Evolutionary conservation across 2,797 vertebrate genomes (phyloP), one percentile per base, ranked within the genome.

Genomic region (Neomorphus geoffroyi): DNA sequence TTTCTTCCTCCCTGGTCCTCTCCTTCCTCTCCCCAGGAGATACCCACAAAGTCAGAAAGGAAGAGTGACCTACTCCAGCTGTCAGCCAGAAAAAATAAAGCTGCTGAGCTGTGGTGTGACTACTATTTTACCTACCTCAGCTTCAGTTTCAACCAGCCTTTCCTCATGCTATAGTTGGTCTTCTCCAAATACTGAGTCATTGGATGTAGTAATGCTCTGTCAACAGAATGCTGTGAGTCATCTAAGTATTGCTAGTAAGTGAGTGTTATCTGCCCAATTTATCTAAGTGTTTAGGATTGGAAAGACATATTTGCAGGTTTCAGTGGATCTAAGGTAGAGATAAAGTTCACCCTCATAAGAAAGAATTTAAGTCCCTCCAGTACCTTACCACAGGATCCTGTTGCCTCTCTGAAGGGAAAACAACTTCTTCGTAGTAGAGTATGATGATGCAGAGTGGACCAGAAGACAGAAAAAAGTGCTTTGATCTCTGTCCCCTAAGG

Each of bases 41-140:
- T 32, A 58, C 39, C 37, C 32, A 26, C 0, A 4, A 46, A 79
- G 39, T 70, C 56, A 46, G 56, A 88, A 81, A 72, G 41, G 61
- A 83, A 60, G 37, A 53, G 28, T 73, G 60, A 90, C 79, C 56
- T 94, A 30, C 48, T 75, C 67, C 78, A 95, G 48, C 80, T 95
- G 84, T 82, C 67, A 91, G 35, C 65, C 58, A 69, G 73, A 67
- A 90, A 62, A 90, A 94, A 80, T 71, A 72, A 83, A 21, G 26
- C 45, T 64, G 23, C 61, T 72, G 62, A 87, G 64, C 37, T 77
- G 39, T 74, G 13, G 4, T 85, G 37, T 74, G n/a, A 39, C 33
- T 82, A 13, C 51, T 51, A 3, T 41, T 56, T 86, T 66, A 84
- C 48, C 45, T 46, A 56, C n/a, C 54, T 80, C 53, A 86, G 41